Conservation (phyloP, 2,797 vertebrate genomes). For the Scolopax rusticola region DNA sequence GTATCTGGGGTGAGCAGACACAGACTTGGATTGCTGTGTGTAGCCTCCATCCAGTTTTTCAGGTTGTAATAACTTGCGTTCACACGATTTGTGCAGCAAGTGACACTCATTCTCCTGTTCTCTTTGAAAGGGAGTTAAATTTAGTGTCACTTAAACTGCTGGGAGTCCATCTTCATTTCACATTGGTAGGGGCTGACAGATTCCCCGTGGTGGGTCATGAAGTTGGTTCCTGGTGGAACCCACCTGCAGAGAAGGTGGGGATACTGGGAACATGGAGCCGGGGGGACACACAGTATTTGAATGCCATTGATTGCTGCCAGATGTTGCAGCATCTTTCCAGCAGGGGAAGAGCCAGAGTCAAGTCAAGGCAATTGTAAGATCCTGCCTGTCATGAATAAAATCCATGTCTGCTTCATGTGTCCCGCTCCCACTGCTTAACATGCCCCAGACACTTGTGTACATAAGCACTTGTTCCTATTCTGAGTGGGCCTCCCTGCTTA, state of each 20-base stretch:
- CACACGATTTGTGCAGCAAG: neutral
- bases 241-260: neutral
- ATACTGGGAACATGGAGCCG: neutral
- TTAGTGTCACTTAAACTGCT: neutral
- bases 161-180: neutral
- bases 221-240: no score
- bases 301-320: neutral
- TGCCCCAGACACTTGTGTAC: neutral
- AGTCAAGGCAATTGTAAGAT: neutral
- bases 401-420: neutral
- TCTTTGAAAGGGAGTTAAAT: neutral
- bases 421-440: neutral
- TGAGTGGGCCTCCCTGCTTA: neutral
- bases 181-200: neutral
- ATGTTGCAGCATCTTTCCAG: neutral
- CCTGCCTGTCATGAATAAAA: neutral
- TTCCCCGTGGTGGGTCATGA: neutral
- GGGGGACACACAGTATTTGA: neutral
- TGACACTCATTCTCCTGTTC: neutral
- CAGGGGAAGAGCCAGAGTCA: neutral
- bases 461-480: neutral
- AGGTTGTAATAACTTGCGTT: neutral
- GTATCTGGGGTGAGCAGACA: neutral
- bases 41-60: neutral
- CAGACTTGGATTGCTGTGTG: neutral